These are phyloP conservation scores for Pararge aegeria DNA, from an alignment of 1,140 invertebrate genomes.

Conservation along the genomic window DNA sequence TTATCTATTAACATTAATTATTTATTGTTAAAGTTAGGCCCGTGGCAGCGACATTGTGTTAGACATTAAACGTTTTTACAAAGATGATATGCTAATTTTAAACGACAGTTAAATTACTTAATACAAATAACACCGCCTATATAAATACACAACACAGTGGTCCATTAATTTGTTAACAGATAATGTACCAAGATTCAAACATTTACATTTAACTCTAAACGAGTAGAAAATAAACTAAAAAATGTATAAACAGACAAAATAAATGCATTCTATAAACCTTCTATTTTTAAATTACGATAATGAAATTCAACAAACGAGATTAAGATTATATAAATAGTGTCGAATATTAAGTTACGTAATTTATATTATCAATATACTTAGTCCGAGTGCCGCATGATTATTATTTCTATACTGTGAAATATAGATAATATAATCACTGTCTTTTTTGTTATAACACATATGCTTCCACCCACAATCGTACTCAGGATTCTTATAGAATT, in stretches of 20 bases:
- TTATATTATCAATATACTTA: constrained; percentile 57
- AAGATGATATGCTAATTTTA: constrained; percentile 69
- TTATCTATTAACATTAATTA: constrained; percentile 77
- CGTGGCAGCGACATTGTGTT: constrained; percentile 57
- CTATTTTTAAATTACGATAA: constrained; percentile 69
- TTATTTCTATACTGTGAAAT: constrained; percentile 78
- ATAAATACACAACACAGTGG: constrained; percentile 32
- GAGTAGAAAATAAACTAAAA: constrained; percentile 75
- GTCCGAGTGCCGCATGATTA: constrained; percentile 73
- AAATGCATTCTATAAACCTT: constrained; percentile 76
- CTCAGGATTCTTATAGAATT: constrained; percentile 60
- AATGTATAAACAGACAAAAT: constrained; percentile 76
- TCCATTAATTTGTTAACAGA: constrained; percentile 69
- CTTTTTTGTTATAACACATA: constrained; percentile 41
- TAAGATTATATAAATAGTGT: constrained; percentile 60
- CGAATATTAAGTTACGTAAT: constrained; percentile 63
- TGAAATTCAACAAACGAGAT: constrained; percentile 72
- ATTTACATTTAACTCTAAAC: constrained; percentile 59
- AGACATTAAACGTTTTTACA: constrained; percentile 66
- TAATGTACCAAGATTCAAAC: constrained; percentile 74
- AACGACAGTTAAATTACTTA: constrained; percentile 29
- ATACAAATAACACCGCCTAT: constrained; percentile 28
- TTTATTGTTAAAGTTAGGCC: constrained; percentile 71
- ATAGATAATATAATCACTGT: constrained; percentile 77
- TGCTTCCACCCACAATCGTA: constrained; percentile 45